Percentiles rank a stretch among this genome's conserved stretches.
These are phyloP conservation scores for Phytoseiulus persimilis DNA, from an alignment of 2,888 invertebrate genomes.

Conservation along the genomic window DNA sequence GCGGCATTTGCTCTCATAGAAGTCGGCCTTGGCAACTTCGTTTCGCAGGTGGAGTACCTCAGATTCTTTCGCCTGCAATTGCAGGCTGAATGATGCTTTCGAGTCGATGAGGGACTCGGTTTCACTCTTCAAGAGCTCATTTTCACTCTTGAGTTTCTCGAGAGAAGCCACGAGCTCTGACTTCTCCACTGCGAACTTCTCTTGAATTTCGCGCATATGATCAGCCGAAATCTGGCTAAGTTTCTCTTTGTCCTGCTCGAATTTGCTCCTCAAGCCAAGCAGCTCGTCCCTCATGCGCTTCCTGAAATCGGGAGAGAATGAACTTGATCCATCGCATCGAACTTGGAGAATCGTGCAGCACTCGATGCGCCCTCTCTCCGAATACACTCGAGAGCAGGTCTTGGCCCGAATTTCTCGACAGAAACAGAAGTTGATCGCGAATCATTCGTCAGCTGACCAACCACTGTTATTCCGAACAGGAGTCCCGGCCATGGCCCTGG, in stretches of 20 bases:
- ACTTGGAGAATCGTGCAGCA: too few relatives aligned
- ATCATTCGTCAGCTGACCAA: too few relatives aligned
- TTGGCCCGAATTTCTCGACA: too few relatives aligned
- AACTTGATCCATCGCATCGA: too few relatives aligned
- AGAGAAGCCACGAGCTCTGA: background rate
- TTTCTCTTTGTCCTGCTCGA: background rate
- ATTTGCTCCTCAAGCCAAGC: background rate
- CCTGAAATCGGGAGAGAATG: background rate
- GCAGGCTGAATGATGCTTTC: background rate
- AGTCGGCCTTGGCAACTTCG: background rate
- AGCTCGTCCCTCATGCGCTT: slow-evolving; percentile 22
- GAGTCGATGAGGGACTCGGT: background rate
- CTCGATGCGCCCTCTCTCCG: too few relatives aligned
- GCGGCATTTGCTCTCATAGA: background rate
- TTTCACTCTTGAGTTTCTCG: background rate
- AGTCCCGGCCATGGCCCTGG: too few relatives aligned
- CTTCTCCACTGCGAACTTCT: slow-evolving; percentile 12
- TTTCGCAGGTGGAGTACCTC: background rate
- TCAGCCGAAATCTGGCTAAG: background rate
- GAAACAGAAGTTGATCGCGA: too few relatives aligned
- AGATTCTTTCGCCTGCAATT: background rate
- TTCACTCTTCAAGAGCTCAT: slow-evolving; percentile 15
- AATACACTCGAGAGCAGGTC: too few relatives aligned
- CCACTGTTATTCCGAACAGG: too few relatives aligned
- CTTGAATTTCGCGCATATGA: slow-evolving; percentile 16